Conservation (phyloP, 2,888 invertebrate species). For the Stenoptilia bipunctidactyla region DNA sequence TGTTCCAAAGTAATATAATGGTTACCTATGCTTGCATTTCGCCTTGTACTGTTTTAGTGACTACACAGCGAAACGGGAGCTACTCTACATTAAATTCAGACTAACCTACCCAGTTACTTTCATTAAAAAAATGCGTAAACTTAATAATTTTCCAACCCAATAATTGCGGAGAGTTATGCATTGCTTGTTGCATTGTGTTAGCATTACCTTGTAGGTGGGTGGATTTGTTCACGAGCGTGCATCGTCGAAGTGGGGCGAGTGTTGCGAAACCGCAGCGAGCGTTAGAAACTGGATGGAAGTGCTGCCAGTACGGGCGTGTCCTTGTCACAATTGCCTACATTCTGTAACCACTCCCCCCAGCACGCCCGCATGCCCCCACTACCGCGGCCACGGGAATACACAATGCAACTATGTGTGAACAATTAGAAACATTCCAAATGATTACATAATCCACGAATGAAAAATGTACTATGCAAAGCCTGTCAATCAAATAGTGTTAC, state of each 20-base stretch:
- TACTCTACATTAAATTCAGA: too few relatives aligned
- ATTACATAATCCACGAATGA: slow-evolving; percentile 22
- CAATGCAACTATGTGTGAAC: slow-evolving; percentile 53
- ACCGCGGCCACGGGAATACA: slow-evolving; percentile 47
- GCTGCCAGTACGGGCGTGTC: slow-evolving; percentile 68
- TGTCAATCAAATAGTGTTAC: background rate
- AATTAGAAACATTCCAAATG: slow-evolving; percentile 39
- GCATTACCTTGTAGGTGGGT: slow-evolving; percentile 41
- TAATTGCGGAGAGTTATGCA: background rate
- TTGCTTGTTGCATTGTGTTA: slow-evolving; percentile 24
- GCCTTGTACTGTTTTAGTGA: too few relatives aligned
- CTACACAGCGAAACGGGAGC: too few relatives aligned
- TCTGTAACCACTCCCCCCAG: slow-evolving; percentile 52
- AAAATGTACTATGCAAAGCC: slow-evolving; percentile 2
- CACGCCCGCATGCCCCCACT: slow-evolving; percentile 35
- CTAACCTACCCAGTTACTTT: too few relatives aligned
- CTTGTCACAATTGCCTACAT: slow-evolving; percentile 72
- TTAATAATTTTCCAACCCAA: background rate
- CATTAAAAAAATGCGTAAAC: too few relatives aligned
- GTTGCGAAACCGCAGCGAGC: slow-evolving; percentile 59
- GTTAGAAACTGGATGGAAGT: slow-evolving; percentile 71
- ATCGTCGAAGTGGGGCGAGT: slow-evolving; percentile 39
- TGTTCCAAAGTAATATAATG: too few relatives aligned
- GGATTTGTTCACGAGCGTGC: slow-evolving; percentile 47
- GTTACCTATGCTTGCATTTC: too few relatives aligned